Conservation (phyloP, 2,797 vertebrate genomes). For the Semaprochilodus insignis region DNA sequence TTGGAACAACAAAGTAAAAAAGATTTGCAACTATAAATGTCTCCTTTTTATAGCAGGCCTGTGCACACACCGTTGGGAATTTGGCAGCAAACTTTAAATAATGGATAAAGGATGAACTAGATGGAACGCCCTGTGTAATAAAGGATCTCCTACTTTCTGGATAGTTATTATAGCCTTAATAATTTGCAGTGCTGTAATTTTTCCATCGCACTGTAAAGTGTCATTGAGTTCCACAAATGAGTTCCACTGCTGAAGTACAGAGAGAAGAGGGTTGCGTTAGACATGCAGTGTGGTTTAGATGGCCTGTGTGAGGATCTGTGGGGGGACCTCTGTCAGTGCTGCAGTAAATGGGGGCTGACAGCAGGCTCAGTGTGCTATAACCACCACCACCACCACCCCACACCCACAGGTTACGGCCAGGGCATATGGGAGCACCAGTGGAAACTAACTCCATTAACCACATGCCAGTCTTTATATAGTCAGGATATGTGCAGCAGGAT, state of each 20-base stretch:
- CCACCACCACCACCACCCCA: neutral
- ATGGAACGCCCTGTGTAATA: neutral
- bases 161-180: neutral
- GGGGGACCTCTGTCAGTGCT: slow-evolving; percentile 10
- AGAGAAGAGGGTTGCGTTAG: neutral
- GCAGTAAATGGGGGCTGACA: slow-evolving; percentile 46
- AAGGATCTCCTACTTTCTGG: neutral
- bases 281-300: slow-evolving; percentile 1
- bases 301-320: slow-evolving; percentile 12
- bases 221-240: neutral
- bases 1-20: neutral
- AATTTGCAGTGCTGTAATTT: neutral
- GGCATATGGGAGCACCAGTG: slow-evolving; percentile 47
- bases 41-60: slow-evolving; percentile 8
- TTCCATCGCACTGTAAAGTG: slow-evolving; percentile 13
- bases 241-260: slow-evolving; percentile 2
- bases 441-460: slow-evolving; percentile 51
- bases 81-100: neutral
- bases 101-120: neutral
- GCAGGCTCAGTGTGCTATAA: slow-evolving; percentile 43
- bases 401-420: slow-evolving; percentile 46
- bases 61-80: neutral
- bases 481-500: slow-evolving; percentile 27
- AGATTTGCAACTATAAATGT: neutral
- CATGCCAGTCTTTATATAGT: slow-evolving; percentile 45